phyloP scores from a whole-genome alignment of 2,888 invertebrate species.

The Tiphia femorata region DNA sequence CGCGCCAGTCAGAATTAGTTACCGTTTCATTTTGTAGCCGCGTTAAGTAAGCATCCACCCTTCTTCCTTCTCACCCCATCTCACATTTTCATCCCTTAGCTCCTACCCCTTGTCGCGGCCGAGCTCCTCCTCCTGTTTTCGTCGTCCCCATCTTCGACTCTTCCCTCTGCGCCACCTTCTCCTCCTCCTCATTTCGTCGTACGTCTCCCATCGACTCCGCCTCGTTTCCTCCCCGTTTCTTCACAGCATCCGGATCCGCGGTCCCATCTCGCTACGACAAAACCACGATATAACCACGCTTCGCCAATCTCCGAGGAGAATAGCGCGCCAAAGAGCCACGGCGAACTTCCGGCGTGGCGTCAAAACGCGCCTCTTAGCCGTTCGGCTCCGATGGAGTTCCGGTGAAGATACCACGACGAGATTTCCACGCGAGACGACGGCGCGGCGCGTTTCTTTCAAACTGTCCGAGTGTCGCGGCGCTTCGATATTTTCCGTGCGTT shows the following conservation, averaged over 20 bases:
- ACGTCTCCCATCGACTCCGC: conserved; percentile 8
- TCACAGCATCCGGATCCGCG: conserved; percentile 41
- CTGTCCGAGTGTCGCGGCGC: too few relatives aligned
- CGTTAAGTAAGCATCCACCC: conserved; percentile 53
- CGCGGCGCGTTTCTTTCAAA: too few relatives aligned
- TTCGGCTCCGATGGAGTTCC: too few relatives aligned
- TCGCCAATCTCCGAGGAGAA: conserved; percentile 43
- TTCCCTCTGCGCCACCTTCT: conserved; percentile 30
- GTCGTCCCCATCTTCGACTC: background rate
- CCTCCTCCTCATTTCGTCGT: conserved; percentile 17
- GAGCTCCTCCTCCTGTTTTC: conserved; percentile 32
- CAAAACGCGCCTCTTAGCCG: conserved; percentile 11
- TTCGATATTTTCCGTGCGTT: too few relatives aligned
- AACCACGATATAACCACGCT: conserved; percentile 29
- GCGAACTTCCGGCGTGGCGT: conserved; percentile 34
- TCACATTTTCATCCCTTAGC: conserved; percentile 16
- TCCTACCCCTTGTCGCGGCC: conserved; percentile 12
- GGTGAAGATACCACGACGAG: too few relatives aligned
- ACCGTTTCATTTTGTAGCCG: conserved; percentile 61
- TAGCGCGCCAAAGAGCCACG: conserved; percentile 30
- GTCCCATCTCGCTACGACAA: conserved; percentile 17
- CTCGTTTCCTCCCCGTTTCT: conserved; percentile 56
- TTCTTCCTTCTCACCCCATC: conserved; percentile 14
- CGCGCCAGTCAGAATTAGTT: conserved; percentile 60
- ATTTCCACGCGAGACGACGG: too few relatives aligned